Conservation (phyloP, 37 sponge, comb jelly and placozoan species). For the Chondrilla cf. caribensis region DNA sequence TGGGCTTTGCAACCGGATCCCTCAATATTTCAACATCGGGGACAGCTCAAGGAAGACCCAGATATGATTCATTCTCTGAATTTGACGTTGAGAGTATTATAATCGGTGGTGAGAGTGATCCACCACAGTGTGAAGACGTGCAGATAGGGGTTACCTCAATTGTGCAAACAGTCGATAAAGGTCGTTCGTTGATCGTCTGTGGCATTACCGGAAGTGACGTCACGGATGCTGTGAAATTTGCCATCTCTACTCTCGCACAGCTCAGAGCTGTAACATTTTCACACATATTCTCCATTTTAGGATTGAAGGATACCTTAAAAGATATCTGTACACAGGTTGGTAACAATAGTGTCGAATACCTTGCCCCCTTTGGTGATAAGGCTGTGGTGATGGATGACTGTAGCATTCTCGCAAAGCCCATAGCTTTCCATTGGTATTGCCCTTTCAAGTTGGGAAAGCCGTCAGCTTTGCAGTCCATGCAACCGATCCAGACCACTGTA, state of each 20-base stretch:
- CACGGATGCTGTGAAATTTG: neutral
- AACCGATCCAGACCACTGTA: slow-evolving; percentile 19
- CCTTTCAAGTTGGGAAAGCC: slow-evolving; percentile 2
- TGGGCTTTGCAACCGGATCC: neutral
- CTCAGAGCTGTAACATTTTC: neutral
- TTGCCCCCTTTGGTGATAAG: neutral
- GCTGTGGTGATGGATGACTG: slow-evolving; percentile 11
- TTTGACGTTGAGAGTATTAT: neutral
- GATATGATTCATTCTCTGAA: neutral
- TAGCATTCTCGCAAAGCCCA: slow-evolving; percentile 35
- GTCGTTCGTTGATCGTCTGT: neutral
- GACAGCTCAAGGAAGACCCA: neutral
- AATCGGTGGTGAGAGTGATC: neutral
- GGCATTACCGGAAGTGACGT: neutral
- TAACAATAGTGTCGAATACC: no score
- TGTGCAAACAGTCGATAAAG: neutral
- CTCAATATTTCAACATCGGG: neutral
- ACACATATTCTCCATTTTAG: neutral
- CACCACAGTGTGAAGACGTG: no score
- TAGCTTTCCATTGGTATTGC: slow-evolving; percentile 67
- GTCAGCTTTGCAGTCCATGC: neutral
- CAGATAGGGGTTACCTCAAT: neutral
- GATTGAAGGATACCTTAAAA: neutral
- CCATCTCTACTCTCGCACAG: neutral
- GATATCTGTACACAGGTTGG: no score